A percentile compares a stretch with the other conserved stretches of the same genome.
phyloP scores from a whole-genome alignment of 1,140 invertebrate species.

The Diachasmimorpha longicaudata region DNA sequence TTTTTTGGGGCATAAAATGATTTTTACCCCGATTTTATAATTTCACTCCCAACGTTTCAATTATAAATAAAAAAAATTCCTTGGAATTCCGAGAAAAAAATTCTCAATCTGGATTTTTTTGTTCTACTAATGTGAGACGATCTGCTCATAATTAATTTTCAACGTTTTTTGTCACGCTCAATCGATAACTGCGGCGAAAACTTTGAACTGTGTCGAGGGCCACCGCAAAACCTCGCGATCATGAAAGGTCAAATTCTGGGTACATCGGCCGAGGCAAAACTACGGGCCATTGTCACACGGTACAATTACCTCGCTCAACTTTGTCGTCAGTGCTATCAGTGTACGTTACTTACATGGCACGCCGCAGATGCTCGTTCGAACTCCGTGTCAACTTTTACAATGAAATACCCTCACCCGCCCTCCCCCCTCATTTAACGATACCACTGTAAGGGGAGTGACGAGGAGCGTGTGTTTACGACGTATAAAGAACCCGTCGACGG shows the following conservation, averaged over 20 bases:
- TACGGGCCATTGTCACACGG: not conserved
- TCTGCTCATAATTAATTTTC: too few relatives aligned
- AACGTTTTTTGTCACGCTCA: too few relatives aligned
- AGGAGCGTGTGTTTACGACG: not conserved
- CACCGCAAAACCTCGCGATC: not conserved
- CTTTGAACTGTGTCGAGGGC: not conserved
- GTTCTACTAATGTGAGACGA: too few relatives aligned
- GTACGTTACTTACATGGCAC: not conserved
- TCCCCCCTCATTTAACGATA: not conserved
- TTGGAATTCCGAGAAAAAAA: not conserved
- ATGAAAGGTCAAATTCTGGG: not conserved
- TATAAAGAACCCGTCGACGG: slow-evolving; percentile 32
- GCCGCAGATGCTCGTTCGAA: not conserved
- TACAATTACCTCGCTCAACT: slow-evolving; percentile 1
- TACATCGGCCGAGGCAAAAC: not conserved
- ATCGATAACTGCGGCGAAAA: not conserved
- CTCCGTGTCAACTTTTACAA: not conserved
- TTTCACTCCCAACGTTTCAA: too few relatives aligned
- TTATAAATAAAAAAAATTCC: too few relatives aligned
- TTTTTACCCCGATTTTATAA: not conserved
- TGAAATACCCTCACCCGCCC: not conserved
- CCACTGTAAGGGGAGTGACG: not conserved
- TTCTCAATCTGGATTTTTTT: too few relatives aligned
- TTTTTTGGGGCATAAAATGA: too few relatives aligned
- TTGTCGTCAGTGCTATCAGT: not conserved